Evolutionary conservation across 2,888 invertebrate species (phyloP).

Genomic region (Hypomecis punctinalis): DNA sequence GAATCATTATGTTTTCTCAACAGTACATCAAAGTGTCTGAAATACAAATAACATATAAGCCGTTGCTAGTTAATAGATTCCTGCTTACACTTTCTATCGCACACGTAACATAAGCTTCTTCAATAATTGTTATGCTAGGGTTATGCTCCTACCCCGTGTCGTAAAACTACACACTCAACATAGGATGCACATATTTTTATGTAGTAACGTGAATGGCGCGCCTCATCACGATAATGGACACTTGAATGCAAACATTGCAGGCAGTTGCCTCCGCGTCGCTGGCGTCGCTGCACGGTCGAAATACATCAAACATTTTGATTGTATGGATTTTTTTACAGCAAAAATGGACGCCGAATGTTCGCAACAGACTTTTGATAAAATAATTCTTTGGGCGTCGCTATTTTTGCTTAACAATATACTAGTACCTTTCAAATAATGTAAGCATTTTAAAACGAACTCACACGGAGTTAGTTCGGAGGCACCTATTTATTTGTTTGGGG

Average conservation of each 20-base stretch:
- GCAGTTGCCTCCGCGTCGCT: conserved; percentile 50
- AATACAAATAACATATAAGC: too few species aligned
- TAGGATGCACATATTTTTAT: conserved; percentile 50
- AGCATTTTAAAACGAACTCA: too few species aligned
- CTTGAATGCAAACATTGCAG: conserved; percentile 60
- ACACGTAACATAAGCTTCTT: too few species aligned
- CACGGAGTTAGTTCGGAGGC: too few species aligned
- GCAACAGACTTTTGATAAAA: background rate
- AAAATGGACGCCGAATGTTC: conserved; percentile 2
- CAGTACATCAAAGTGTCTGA: too few species aligned
- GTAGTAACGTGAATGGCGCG: conserved; percentile 52
- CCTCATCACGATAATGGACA: conserved; percentile 74
- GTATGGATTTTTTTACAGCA: conserved; percentile 10
- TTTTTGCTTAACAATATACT: too few species aligned
- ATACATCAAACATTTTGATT: conserved; percentile 27
- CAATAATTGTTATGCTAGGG: background rate
- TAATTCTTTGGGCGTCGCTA: too few species aligned
- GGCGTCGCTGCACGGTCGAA: conserved; percentile 28
- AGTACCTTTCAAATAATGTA: too few species aligned
- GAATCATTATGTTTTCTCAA: too few species aligned
- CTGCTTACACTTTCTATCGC: too few species aligned
- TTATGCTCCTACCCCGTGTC: background rate
- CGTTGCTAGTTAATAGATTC: too few species aligned
- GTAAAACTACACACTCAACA: conserved; percentile 8
- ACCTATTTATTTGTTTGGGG: too few species aligned